Evolutionary conservation across 2,888 invertebrate genomes (phyloP).

Genomic region (Napeogenes inachia): DNA sequence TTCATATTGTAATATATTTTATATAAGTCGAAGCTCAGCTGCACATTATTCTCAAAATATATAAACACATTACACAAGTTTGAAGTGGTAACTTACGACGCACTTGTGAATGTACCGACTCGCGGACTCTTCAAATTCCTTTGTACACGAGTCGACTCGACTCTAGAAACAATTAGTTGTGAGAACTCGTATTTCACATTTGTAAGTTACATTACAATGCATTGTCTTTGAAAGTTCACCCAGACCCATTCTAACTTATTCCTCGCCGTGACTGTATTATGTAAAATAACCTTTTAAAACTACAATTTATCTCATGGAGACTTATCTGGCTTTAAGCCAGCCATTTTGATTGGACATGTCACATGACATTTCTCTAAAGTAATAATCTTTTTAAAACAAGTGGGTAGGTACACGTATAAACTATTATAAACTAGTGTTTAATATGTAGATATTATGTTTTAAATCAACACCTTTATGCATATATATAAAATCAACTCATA

Average conservation of each 20-base stretch:
- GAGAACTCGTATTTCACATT: constrained; percentile 26
- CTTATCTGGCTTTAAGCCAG: constrained; percentile 26
- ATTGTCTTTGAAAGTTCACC: constrained; percentile 43
- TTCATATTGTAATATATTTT: too few relatives aligned
- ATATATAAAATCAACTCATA: too few relatives aligned
- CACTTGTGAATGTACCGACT: not conserved
- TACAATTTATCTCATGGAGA: constrained; percentile 25
- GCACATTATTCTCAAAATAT: too few relatives aligned
- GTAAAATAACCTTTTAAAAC: constrained; percentile 26
- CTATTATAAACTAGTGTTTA: constrained; percentile 3
- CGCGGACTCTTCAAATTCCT: constrained; percentile 8
- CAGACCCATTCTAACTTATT: constrained; percentile 35
- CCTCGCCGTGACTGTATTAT: constrained; percentile 20
- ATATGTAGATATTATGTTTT: not conserved
- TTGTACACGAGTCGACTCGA: constrained; percentile 12
- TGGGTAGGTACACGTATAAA: too few relatives aligned
- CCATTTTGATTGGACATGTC: constrained; percentile 27
- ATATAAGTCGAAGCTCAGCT: too few relatives aligned
- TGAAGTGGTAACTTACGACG: not conserved
- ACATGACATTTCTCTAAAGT: constrained; percentile 20
- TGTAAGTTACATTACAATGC: constrained; percentile 41
- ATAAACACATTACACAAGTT: not conserved
- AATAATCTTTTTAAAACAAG: constrained; percentile 12
- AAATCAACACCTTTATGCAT: too few relatives aligned
- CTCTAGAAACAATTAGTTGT: constrained; percentile 28